These are phyloP conservation scores for Brenthis ino DNA, from an alignment of 2,888 invertebrate species.

Conservation along the genomic window DNA sequence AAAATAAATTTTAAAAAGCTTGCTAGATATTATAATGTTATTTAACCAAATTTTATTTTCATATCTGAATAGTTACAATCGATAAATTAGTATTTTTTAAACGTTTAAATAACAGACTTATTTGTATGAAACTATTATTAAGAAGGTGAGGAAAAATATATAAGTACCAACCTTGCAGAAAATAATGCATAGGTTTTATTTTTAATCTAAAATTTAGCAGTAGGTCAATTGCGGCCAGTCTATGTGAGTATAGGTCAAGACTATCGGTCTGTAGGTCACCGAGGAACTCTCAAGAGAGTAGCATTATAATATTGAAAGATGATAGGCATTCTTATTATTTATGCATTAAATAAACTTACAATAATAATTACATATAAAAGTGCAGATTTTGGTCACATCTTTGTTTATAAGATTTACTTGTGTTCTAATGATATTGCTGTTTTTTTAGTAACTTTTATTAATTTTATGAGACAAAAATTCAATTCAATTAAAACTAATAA, in stretches of 20 bases:
- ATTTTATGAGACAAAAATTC: neutral
- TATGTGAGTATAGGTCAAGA: conserved; percentile 11
- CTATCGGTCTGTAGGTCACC: conserved; percentile 13
- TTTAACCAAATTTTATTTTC: too few relatives aligned
- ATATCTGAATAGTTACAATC: too few relatives aligned
- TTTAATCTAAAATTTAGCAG: neutral
- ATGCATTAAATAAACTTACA: conserved; percentile 3
- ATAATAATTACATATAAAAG: neutral
- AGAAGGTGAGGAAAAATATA: too few relatives aligned
- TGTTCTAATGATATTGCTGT: too few relatives aligned
- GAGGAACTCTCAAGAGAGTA: conserved; percentile 1
- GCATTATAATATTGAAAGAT: conserved; percentile 2
- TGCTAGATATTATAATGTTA: too few relatives aligned
- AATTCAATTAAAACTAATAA: too few relatives aligned
- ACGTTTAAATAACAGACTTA: too few relatives aligned
- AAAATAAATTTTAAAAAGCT: too few relatives aligned
- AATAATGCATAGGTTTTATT: neutral
- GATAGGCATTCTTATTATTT: neutral
- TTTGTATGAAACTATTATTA: too few relatives aligned
- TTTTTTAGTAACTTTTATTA: neutral
- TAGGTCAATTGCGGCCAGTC: neutral
- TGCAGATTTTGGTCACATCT: neutral
- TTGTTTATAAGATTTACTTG: too few relatives aligned
- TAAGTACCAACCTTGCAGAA: neutral
- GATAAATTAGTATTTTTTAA: too few relatives aligned